A percentile compares a stretch with the other conserved stretches of the same genome.
phyloP scores from a whole-genome alignment of 2,797 vertebrate genomes.

The Manis pentadactyla region DNA sequence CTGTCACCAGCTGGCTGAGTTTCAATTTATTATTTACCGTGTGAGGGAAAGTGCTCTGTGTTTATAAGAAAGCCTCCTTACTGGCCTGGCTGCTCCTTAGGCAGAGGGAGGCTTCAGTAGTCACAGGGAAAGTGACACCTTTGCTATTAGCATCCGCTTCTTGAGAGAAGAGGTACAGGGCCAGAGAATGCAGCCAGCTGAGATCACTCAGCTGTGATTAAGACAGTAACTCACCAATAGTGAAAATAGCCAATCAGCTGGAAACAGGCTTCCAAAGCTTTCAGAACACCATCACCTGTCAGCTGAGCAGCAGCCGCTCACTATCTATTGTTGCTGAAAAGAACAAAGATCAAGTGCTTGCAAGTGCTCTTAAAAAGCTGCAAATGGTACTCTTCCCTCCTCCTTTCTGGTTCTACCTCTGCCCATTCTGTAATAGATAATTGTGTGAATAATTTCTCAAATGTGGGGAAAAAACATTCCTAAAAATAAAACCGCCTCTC shows the following conservation, averaged over 20 bases:
- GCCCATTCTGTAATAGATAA: not conserved
- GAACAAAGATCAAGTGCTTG: slow-evolving; percentile 18
- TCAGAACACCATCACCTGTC: slow-evolving; percentile 26
- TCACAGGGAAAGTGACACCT: not conserved
- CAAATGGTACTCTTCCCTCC: not conserved
- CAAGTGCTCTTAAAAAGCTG: slow-evolving; percentile 19
- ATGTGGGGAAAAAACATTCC: not conserved
- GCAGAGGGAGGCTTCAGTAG: not conserved
- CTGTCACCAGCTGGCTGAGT: not conserved
- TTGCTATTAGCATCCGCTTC: slow-evolving; percentile 24
- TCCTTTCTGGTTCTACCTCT: not conserved
- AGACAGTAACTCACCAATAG: slow-evolving; percentile 47
- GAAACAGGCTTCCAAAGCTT: slow-evolving; percentile 28
- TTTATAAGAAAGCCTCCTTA: slow-evolving; percentile 37
- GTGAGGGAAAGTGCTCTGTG: not conserved
- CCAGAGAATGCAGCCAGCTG: not conserved
- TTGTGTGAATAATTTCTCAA: not conserved
- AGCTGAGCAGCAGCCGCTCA: slow-evolving; percentile 42
- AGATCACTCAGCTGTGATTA: slow-evolving; percentile 64
- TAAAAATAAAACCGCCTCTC: not conserved
- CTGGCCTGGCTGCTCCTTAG: not conserved
- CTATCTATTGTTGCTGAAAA: not conserved
- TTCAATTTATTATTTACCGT: slow-evolving; percentile 43
- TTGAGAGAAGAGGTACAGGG: not conserved
- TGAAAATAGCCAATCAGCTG: slow-evolving; percentile 54